Base-by-base conservation (phyloP, 1,140 invertebrate genomes). In the Scaptomyza pallida region DNA sequence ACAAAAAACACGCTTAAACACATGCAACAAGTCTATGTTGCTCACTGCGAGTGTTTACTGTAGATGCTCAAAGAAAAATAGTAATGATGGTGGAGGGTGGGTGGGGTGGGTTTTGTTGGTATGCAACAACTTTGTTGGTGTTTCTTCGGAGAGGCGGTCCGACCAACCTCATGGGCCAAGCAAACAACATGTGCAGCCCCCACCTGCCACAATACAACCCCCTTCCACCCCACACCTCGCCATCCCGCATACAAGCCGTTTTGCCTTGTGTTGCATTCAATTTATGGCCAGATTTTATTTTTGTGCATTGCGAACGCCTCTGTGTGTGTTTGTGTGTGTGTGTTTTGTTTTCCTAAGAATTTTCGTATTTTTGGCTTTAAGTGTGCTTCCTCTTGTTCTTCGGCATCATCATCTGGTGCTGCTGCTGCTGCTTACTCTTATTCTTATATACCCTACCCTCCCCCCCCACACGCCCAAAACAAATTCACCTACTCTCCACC, bases 211-310 rank as follows among this genome's bases (percentile, higher is more conserved):
- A 26, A 26, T 21, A 23, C 40, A 10, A 5, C 1, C 19, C 10
- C 6, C 5, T 10, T 3, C 5, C 44, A 1, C 8, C 45, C 44
- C 17, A 15, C 13, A 6, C 10, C 16, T 10, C 4, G 13, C 5
- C 9, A 5, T 1, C 0, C 16, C 15, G 4, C 19, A 9, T 2
- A 8, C 16, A 16, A 2, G 30, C 12, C 3, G 23, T 21, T 35
- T 8, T 54, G 48, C 59, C 50, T 64, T 56, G 61, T 51, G 61
- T 57, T 72, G 69, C 69, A 72, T 72, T 35, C 62, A 67, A 72
- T 72, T 72, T 72, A 72, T 72, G 60, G 69, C 62, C 62, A 41
- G 63, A 67, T 67, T 72, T 72, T 70, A 64, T 70, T 57, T 70
- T 64, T 60, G 40, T 67, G 54, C 61, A 64, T 63, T 21, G 33